Base-by-base conservation (phyloP, 2,797 vertebrate species). In the Pseudochromis fuscus region DNA sequence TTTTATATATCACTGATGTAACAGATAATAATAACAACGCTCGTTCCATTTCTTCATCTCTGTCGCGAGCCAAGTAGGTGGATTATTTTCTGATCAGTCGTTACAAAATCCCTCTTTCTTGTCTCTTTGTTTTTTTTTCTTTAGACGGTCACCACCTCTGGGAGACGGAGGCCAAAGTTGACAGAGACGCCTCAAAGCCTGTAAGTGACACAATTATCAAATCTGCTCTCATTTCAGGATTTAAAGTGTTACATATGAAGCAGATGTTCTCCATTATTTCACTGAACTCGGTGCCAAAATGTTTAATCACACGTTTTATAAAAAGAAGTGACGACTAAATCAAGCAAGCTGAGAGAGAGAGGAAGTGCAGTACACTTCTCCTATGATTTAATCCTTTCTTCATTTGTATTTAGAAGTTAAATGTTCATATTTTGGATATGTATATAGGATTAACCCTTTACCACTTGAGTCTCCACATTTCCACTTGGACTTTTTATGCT, bases 111-210 rank as follows among this genome's bases (percentile, higher is more conserved):
- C 30, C 25, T 23, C 11, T 49, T 40, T 51, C 15, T 66, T 49
- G 16, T 35, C 13, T 44, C n/a, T 46, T 45, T 56, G 5, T 33
- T 1, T 58, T 46, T 19, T 44, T 38, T 74, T 83, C 90, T 86
- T 87, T 87, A 99, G 98, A 99, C 86, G 98, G 98, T 67, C 97
- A 98, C 91, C 97, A 99, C 75, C 93, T 99, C 88, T 99, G 97
- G 98, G 98, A 99, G 92, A 96, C 96, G 58, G 98, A 99, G 91
- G 98, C 96, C 77, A 98, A 98, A 85, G 95, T 96, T 0, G 97
- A 98, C 82, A 94, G 95, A 91, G 96, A 98, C 78, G 82, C 95
- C 87, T 96, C 94, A 56, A 98, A 97, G 92, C 91, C 95, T 87
- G 98, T 99, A 93, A 98, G 98, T 96, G 70, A 55, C 30, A 13